Percentiles rank a stretch among this genome's conserved stretches.
phyloP scores from a whole-genome alignment of 2,113 vertebrate species.

The Corythornis madagascariensis region DNA sequence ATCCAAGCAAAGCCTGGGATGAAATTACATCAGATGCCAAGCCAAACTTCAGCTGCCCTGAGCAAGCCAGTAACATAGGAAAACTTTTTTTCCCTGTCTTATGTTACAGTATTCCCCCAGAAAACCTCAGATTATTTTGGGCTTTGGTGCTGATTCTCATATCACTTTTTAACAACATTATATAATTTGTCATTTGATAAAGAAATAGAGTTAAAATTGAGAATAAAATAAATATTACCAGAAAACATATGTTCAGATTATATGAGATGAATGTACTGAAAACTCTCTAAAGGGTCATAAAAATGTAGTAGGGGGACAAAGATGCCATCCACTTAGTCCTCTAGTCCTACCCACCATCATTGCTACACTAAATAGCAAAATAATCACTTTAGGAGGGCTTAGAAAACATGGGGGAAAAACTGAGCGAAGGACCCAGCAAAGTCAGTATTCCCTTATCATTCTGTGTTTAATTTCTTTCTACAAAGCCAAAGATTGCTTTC shows the following conservation, averaged over 20 bases:
- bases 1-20: not conserved
- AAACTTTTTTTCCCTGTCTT: not conserved
- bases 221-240: not conserved
- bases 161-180: not conserved
- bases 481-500: not conserved
- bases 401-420: not conserved
- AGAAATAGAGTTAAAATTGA: not conserved
- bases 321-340: not conserved
- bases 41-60: not conserved
- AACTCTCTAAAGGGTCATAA: not conserved
- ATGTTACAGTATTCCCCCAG: not conserved
- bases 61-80: not conserved
- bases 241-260: not conserved
- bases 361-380: not conserved
- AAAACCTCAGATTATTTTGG: not conserved
- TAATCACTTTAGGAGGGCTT: not conserved
- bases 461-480: not conserved
- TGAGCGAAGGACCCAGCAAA: not conserved
- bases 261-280: not conserved
- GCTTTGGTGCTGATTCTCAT: not conserved
- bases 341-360: not conserved
- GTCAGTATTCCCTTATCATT: not conserved
- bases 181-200: not conserved
- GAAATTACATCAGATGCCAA: not conserved
- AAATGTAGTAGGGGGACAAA: not conserved